Base-by-base conservation (phyloP, 2,797 vertebrate species). In the Sebastes diaconus region DNA sequence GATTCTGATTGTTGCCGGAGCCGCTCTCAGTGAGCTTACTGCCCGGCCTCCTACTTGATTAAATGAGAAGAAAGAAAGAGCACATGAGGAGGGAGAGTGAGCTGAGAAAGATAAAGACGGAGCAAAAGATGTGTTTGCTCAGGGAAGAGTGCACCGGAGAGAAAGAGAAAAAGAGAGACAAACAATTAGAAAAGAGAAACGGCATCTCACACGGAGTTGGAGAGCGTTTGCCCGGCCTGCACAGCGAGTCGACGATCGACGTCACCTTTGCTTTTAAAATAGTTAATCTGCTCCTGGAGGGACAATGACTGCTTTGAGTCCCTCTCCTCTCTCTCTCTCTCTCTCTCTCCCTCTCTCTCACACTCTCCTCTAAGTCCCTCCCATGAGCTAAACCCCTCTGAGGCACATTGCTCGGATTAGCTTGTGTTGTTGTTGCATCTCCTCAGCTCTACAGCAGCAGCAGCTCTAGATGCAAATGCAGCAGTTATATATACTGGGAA, bases 241-340 rank as follows among this genome's bases (percentile, higher is more conserved):
- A 52, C 57, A 61, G 77, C 6, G 12, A 84, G 86, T 74, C 65
- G 72, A 77, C 75, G 18, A 73, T 68, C 79, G 83, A 93, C 90
- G 92, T 94, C 93, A 94, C 93, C 92, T 92, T 88, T 93, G 85
- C 93, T 94, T 94, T 95, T 92, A 89, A 94, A 95, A 95, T 89
- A 92, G 92, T 94, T 95, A 91, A 95, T 95, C 93, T 93, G 87
- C 80, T 90, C 87, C 86, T 84, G 73, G 81, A 91, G 89, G 84
- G 90, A 94, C 94, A 93, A 91, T 92, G 87, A 84, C 79, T 77
- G 83, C 87, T 93, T 89, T 92, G 93, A 93, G 83, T 92, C 87
- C 68, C 83, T 84, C 81, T 85, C 68, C 61, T 71, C 73, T 24
- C 72, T 71, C 80, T 61, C 75, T 52, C 64, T 68, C 83, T 22